Evolutionary conservation across 2,113 vertebrate genomes (phyloP).

Genomic region (Datnioides undecimradiatus): DNA sequence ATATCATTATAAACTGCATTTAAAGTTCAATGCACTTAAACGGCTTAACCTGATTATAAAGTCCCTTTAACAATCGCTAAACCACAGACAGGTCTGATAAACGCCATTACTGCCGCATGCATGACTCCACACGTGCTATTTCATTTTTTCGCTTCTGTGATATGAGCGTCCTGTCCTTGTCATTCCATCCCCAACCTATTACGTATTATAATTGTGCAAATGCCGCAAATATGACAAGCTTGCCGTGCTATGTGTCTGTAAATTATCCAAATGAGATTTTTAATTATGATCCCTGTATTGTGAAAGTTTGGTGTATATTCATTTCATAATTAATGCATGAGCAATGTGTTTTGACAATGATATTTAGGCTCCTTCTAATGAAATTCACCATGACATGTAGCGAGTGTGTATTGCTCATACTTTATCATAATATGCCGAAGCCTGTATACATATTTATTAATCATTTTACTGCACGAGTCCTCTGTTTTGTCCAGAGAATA

Average conservation of each 20-base stretch:
- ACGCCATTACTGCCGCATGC: conserved; percentile 81
- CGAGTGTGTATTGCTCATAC: conserved; percentile 44
- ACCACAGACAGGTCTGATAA: conserved; percentile 70
- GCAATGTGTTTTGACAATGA: conserved; percentile 63
- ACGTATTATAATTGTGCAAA: conserved; percentile 62
- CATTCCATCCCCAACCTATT: conserved; percentile 71
- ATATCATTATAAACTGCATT: conserved; percentile 81
- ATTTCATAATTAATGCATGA: conserved; percentile 73
- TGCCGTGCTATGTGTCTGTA: conserved; percentile 53
- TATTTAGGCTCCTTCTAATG: conserved; percentile 66
- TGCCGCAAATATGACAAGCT: conserved; percentile 55
- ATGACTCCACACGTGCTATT: conserved; percentile 80
- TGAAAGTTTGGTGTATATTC: conserved; percentile 60
- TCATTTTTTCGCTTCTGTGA: conserved; percentile 80
- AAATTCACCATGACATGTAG: conserved; percentile 44
- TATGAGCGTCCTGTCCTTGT: conserved; percentile 64
- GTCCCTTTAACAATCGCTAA: conserved; percentile 86
- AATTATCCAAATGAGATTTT: conserved; percentile 72
- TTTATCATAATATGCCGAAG: conserved; percentile 55
- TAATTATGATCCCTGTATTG: conserved; percentile 75
- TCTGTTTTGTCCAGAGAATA: conserved; percentile 62
- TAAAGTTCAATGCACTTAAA: conserved; percentile 82
- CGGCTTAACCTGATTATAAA: conserved; percentile 83
- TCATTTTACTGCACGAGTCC: conserved; percentile 29
- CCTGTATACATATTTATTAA: conserved; percentile 54